Evolutionary conservation across 2,797 vertebrate genomes (phyloP), one percentile per base, ranked within the genome.

Genomic region (Chromobotia macracanthus): DNA sequence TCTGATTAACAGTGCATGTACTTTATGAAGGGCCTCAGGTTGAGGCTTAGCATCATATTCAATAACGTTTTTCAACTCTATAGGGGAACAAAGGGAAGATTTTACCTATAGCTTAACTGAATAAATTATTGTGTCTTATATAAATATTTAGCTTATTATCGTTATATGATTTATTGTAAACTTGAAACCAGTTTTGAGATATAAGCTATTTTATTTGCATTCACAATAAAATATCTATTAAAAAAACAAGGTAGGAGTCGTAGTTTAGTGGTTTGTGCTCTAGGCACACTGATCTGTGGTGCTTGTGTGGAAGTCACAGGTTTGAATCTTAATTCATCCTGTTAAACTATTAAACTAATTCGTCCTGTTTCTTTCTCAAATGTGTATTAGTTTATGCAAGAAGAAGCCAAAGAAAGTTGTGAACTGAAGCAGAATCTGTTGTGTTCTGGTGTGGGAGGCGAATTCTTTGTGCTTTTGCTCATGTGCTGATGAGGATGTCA

Each of bases 401-500:
- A 25, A 28, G 12, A 13, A 1, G 58, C 51, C 35, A 58, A 44
- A 46, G 51, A 67, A 67, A 46, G 38, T 46, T 15, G 21, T n/a
- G 23, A 41, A 28, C 28, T 11, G 58, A 18, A 50, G n/a, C 4
- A 19, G 58, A 56, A 15, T 67, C 35, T 2, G 1, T 48, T 48
- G 8, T 35, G 9, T 51, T 63, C 15, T 16, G 1, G 35, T 41
- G 28, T 68, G 35, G 35, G 74, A 56, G 46, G 60, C 28, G 51
- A 5, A 75, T 63, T 77, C 19, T 82, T 80, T 31, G 12, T 65
- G 35, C 46, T 19, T 68, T 55, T 74, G 74, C 23, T 82, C 48
- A 81, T 82, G 74, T 23, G 73, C n/a, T 68, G 71, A 50, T 55
- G 67, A 71, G 73, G 21, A 74, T 61, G 69, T 60, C 25, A 2